Base-by-base conservation (phyloP, 2,113 vertebrate genomes). In the Setophaga petechia region DNA sequence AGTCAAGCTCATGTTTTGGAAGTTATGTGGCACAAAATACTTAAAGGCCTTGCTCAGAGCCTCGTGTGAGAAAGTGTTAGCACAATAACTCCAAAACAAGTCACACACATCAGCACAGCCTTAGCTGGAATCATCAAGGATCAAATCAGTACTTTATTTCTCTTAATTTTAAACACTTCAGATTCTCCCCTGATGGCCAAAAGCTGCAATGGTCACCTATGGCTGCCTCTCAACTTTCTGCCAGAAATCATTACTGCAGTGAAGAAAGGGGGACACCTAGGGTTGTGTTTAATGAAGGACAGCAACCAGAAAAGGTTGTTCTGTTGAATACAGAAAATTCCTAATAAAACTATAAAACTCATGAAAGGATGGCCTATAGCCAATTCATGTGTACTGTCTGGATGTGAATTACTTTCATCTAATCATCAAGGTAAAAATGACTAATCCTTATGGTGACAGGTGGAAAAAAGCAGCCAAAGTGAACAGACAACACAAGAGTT, bases 221-320 rank as follows among this genome's bases (percentile, higher is more conserved):
- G 81, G 28, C 46, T 61, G 28, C 5, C 63, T 91, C 81, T 59
- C 44, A 68, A 21, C 23, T 75, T 89, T 85, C 83, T 84, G 68
- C 33, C 80, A 92, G 86, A 95, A 90, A 81, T 80, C 25, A 33
- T 86, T 35, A 91, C 44, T 67, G 44, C 66, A 81, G 66, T 91
- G 93, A 96, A 94, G 89, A 78, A 94, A 96, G 77, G 37, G 91
- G 89, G 94, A 96, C 94, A 96, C 73, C 89, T 94, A 96, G 93
- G 91, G 93, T 90, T 16, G 7, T 75, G 61, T 88, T 88, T 88
- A 94, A 94, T 74, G 75, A 94, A 96, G 79, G 75, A 94, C 90
- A 95, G 37, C 54, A 81, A 66, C 44, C 30, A 69, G 39, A 67
- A 69, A 49, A 27, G 13, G 25, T 44, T 46, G 14, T 28, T 73